Conservation (phyloP, 2,113 vertebrate species). For the Perca fluviatilis region DNA sequence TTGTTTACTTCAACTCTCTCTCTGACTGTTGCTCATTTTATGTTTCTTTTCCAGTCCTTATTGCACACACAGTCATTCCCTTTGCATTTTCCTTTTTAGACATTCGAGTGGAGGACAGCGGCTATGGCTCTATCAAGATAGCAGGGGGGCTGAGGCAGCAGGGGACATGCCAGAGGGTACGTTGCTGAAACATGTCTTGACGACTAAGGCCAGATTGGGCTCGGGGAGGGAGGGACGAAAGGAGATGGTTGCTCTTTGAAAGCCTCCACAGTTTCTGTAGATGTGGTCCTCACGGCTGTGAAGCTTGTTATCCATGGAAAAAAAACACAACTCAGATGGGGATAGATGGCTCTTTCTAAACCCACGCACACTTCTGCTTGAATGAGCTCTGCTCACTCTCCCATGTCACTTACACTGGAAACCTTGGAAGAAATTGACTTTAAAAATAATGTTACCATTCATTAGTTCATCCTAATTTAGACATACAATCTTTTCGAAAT, state of each 20-base stretch:
- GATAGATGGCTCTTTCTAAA: constrained; percentile 46
- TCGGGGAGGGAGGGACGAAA: constrained; percentile 37
- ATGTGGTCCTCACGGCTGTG: constrained; percentile 60
- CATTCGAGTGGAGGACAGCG: constrained; percentile 43
- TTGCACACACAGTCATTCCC: constrained; percentile 27
- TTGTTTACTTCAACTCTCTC: constrained; percentile 64
- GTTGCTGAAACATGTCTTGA: constrained; percentile 66
- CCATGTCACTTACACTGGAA: constrained; percentile 37
- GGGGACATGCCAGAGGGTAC: constrained; percentile 66
- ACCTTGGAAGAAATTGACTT: constrained; percentile 16
- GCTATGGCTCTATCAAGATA: constrained; percentile 42
- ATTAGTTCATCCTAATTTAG: constrained; percentile 8
- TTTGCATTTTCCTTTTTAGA: constrained; percentile 58
- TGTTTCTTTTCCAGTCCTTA: constrained; percentile 24
- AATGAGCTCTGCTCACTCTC: constrained; percentile 42
- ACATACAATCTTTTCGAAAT: background rate
- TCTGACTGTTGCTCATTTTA: constrained; percentile 52
- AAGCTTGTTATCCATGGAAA: constrained; percentile 72
- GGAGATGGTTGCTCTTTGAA: constrained; percentile 72
- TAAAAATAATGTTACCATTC: background rate
- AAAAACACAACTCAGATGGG: constrained; percentile 51
- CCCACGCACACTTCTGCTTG: constrained; percentile 58
- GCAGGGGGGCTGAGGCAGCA: constrained; percentile 55
- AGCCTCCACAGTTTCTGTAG: constrained; percentile 69
- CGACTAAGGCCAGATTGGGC: constrained; percentile 74